Base-by-base conservation (phyloP, 2,888 invertebrate genomes). In the Neuroscelio doddi region DNA sequence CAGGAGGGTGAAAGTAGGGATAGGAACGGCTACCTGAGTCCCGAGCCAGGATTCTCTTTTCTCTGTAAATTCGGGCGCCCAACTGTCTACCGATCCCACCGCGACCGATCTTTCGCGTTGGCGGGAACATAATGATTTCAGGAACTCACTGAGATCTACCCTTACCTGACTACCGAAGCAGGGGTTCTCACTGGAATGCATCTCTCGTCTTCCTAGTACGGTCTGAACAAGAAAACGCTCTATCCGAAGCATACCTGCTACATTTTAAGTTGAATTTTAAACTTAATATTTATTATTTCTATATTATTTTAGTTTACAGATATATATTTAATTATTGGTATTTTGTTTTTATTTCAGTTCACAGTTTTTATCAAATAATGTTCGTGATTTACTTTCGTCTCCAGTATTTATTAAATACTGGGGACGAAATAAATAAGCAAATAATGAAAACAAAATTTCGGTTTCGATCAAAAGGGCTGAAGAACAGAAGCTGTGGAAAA, bases 31-130 rank as follows among this genome's bases (percentile, higher is more conserved):
- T 73, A 73, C 73, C 73, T 73, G 73, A 71, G 68, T 68, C 65
- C 64, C 65, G 65, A 58, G 38, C 45, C 66, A 53, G 61, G 67
- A 64, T 62, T 57, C 68, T 70, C 63, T 73, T 51, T 63, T 72
- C 73, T 61, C 64, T 63, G 73, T 69, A 71, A 64, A 53, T 64
- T 53, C 68, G 72, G 79, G 80, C 80, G 80, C 77, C 80, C 78
- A 77, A 79, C 78, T 75, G 80, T 80, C 79, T 80, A 71, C 74
- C 73, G 68, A 67, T 52, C 59, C 59, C 27, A 38, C 21, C 57
- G 50, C 57, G 53, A 58, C 49, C 49, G 63, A 64, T 64, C 68
- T 56, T 39, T 64, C 50, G 68, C 68, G 68, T 64, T 53, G 68
- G 63, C 59, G 67, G 63, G 47, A 46, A 55, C 46, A 30, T 46